Percentiles rank a stretch among this genome's conserved stretches.
These are phyloP conservation scores for Alosa sapidissima DNA, from an alignment of 2,797 vertebrate species.

Conservation along the genomic window DNA sequence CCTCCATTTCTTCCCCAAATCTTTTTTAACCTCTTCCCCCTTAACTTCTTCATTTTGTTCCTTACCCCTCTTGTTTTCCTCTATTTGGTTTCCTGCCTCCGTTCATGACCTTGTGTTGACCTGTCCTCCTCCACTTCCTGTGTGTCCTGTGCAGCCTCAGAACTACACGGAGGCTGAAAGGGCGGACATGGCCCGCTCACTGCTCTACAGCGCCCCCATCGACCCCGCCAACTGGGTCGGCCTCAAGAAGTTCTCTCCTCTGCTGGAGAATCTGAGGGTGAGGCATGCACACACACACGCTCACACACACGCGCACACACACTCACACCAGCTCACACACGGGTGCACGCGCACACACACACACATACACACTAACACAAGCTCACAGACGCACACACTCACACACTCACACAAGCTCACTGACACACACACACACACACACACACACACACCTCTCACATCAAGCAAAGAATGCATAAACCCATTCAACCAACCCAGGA, in stretches of 20 bases:
- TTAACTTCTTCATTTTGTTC: not conserved
- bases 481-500: not conserved
- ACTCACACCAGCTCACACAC: not conserved
- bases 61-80: not conserved
- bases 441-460: not conserved
- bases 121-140: not conserved
- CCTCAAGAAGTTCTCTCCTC: conserved; percentile 78
- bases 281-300: conserved; percentile 44
- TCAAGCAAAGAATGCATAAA: not conserved
- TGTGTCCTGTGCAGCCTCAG: conserved; percentile 55
- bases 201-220: conserved; percentile 69
- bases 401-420: not conserved
- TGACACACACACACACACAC: not conserved
- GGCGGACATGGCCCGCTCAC: conserved; percentile 57
- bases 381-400: not conserved
- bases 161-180: conserved; percentile 59
- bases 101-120: not conserved
- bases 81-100: not conserved
- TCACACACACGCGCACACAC: conserved; percentile 20
- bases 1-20: not conserved
- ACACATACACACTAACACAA: not conserved
- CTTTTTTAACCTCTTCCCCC: not conserved
- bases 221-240: conserved; percentile 94
- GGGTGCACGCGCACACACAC: not conserved
- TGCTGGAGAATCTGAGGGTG: conserved; percentile 90